These are phyloP conservation scores for Bubalus kerabau DNA, from an alignment of 2,113 vertebrate species.

Conservation along the genomic window DNA sequence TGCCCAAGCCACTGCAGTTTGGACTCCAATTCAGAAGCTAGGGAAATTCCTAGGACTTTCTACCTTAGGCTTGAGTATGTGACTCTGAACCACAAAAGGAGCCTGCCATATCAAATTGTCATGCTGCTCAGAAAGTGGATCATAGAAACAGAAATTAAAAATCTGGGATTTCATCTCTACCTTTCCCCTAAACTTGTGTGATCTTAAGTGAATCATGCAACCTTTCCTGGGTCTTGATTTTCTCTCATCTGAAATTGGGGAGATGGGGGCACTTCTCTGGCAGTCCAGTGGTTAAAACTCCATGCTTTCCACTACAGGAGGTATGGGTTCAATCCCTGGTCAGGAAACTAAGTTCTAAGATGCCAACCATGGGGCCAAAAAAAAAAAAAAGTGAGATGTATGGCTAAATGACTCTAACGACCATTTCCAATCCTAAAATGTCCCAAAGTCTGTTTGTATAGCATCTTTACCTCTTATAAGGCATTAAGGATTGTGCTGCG, in stretches of 20 bases:
- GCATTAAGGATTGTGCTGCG: not conserved
- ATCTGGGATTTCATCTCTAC: not conserved
- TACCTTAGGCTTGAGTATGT: not conserved
- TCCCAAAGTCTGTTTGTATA: not conserved
- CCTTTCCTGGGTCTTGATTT: not conserved
- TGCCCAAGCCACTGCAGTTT: not conserved
- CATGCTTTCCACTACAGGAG: not conserved
- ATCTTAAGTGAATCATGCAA: not conserved
- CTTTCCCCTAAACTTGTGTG: not conserved
- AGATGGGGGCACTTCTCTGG: not conserved
- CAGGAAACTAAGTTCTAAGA: not conserved
- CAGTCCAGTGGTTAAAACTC: not conserved
- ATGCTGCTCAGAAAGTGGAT: not conserved
- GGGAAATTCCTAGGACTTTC: not conserved
- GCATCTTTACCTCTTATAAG: not conserved
- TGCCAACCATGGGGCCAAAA: not conserved
- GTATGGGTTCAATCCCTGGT: not conserved
- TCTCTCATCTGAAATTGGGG: not conserved
- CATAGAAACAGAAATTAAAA: not conserved
- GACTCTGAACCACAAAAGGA: not conserved
- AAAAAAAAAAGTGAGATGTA: not conserved
- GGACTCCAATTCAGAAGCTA: not conserved
- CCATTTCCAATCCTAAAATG: not conserved
- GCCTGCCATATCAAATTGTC: not conserved
- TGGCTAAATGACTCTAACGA: not conserved